A percentile compares a stretch with the other conserved stretches of the same genome.
Evolutionary conservation across 2,888 invertebrate genomes (phyloP).

Genomic region (Ceraclea dissimilis): DNA sequence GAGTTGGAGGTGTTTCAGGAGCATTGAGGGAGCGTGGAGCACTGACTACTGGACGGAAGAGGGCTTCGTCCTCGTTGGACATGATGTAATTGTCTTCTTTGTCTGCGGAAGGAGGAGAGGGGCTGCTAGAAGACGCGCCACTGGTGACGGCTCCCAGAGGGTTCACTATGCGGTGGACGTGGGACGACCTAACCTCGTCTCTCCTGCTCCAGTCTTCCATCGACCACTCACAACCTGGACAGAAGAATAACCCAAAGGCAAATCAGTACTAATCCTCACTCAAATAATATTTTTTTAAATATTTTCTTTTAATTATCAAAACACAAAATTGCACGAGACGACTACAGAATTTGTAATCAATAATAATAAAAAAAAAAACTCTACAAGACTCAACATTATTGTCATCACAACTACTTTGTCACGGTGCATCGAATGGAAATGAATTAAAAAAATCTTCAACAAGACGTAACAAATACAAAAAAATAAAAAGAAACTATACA

Average conservation of each 20-base stretch:
- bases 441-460: background rate
- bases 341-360: constrained; percentile 7
- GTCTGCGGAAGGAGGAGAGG: constrained; percentile 37
- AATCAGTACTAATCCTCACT: constrained; percentile 38
- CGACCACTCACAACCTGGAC: constrained; percentile 59
- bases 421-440: background rate
- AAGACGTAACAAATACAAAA: background rate
- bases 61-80: constrained; percentile 57
- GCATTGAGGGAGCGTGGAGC: constrained; percentile 39
- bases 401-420: constrained; percentile 4
- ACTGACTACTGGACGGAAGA: constrained; percentile 60
- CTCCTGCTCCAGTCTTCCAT: constrained; percentile 31
- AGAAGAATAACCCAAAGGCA: constrained; percentile 77
- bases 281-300: background rate
- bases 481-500: constrained; percentile 1
- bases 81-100: constrained; percentile 40
- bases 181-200: constrained; percentile 35
- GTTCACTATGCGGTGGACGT: constrained; percentile 65
- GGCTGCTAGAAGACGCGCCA: constrained; percentile 35
- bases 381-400: constrained; percentile 4
- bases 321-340: background rate
- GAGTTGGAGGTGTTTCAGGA: constrained; percentile 32
- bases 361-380: background rate
- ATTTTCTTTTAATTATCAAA: constrained; percentile 1
- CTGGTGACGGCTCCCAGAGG: constrained; percentile 66